Percentiles rank a stretch among this genome's conserved stretches.
phyloP scores from a whole-genome alignment of 2,113 vertebrate genomes.

The Gnathochromis pfefferi region DNA sequence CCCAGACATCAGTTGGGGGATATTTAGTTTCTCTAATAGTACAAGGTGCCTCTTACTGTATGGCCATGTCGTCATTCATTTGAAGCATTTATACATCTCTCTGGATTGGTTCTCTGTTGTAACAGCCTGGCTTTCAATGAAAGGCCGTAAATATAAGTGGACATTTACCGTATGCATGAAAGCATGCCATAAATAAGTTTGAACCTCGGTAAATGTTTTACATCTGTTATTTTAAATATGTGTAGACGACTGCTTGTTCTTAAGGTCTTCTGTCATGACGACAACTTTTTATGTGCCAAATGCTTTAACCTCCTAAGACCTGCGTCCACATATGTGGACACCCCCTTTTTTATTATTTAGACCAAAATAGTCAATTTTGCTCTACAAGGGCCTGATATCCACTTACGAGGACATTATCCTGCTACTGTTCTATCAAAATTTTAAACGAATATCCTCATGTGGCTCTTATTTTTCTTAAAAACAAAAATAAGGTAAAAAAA shows the following conservation, averaged over 20 bases:
- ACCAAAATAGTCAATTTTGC: not conserved
- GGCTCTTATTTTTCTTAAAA: not conserved
- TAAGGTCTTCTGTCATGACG: not conserved
- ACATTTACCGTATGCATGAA: not conserved
- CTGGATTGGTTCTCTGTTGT: not conserved
- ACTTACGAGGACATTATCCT: not conserved
- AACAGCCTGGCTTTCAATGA: not conserved
- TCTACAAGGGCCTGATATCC: not conserved
- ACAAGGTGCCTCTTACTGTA: not conserved
- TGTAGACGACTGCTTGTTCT: not conserved
- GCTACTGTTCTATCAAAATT: not conserved
- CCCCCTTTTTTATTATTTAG: not conserved
- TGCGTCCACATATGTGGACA: too few species aligned
- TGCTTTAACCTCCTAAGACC: not conserved
- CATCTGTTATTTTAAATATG: not conserved
- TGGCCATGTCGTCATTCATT: not conserved
- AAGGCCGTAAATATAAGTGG: not conserved
- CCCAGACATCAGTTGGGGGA: not conserved
- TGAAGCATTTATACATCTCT: not conserved
- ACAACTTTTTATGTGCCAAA: not conserved
- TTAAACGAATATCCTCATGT: rapidly evolving
- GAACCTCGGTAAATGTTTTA: not conserved
- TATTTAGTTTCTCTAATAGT: not conserved
- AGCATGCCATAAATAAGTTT: not conserved
- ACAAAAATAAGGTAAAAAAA: not conserved